These are phyloP conservation scores for Amphipoea oculea DNA, from an alignment of 2,888 invertebrate genomes.

Conservation along the genomic window DNA sequence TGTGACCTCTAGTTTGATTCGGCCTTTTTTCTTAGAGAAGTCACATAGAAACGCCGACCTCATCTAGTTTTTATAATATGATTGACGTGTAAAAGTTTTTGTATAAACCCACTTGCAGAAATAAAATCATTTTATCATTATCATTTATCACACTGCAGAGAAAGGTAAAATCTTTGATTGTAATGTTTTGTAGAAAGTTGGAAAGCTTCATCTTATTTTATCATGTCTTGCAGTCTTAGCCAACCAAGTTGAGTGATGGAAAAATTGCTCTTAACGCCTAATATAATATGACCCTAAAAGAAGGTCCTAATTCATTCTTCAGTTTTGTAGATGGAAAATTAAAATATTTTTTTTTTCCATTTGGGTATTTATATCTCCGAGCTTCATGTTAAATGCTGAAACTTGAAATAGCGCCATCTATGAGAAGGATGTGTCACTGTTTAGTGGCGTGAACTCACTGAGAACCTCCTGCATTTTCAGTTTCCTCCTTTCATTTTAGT, in stretches of 20 bases:
- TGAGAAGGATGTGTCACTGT: slow-evolving; percentile 29
- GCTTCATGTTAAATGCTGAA: not conserved
- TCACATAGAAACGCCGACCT: too few species aligned
- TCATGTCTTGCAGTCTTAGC: not conserved
- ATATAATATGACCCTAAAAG: not conserved
- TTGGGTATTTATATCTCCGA: not conserved
- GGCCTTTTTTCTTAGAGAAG: too few species aligned
- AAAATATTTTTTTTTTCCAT: too few species aligned
- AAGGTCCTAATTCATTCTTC: not conserved
- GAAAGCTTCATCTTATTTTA: not conserved
- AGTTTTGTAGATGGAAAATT: not conserved
- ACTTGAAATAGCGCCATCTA: slow-evolving; percentile 55
- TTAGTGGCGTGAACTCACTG: not conserved
- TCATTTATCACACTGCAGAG: not conserved
- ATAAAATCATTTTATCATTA: too few species aligned
- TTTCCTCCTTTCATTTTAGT: slow-evolving; percentile 29
- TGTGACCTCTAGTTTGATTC: too few species aligned
- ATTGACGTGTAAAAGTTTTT: too few species aligned
- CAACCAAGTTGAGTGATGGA: not conserved
- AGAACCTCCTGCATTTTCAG: slow-evolving; percentile 24
- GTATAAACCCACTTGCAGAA: too few species aligned
- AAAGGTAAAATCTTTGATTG: not conserved
- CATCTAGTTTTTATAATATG: too few species aligned
- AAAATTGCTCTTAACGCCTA: not conserved
- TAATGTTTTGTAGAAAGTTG: not conserved